These are phyloP conservation scores for Rhynchophorus ferrugineus DNA, from an alignment of 1,140 invertebrate species.

Conservation along the genomic window DNA sequence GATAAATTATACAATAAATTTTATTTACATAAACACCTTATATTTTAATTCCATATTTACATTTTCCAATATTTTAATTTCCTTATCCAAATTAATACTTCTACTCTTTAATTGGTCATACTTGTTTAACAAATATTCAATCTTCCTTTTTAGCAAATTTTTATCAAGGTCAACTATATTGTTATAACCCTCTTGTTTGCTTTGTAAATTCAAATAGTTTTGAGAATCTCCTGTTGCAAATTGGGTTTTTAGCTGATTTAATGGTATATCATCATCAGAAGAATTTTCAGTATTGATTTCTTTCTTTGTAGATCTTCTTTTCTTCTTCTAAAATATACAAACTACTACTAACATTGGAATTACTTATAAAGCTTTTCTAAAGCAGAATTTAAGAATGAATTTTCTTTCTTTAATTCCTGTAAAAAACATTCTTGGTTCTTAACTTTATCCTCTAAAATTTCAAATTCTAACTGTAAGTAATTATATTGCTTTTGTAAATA, in stretches of 20 bases:
- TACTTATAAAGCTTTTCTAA: background rate
- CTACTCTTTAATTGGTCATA: constrained; percentile 6
- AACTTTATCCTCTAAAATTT: constrained; percentile 7
- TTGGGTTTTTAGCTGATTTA: background rate
- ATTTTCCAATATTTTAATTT: constrained; percentile 1
- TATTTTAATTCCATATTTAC: constrained; percentile 6
- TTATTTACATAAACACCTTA: constrained; percentile 7
- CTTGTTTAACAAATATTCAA: background rate
- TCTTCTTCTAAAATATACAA: background rate
- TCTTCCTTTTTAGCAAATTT: background rate
- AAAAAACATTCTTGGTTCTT: constrained; percentile 1
- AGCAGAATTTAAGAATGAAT: background rate
- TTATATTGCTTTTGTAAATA: constrained; percentile 1
- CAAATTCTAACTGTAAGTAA: constrained; percentile 10
- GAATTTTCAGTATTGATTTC: background rate
- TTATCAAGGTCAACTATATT: background rate
- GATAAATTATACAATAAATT: too few relatives aligned
- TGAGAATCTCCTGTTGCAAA: background rate
- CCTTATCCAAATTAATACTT: background rate
- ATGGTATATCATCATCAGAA: background rate
- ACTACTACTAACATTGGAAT: background rate
- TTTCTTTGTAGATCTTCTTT: background rate
- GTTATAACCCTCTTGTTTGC: background rate
- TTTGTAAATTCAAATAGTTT: background rate
- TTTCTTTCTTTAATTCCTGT: constrained; percentile 5